These are phyloP conservation scores for Drosophila leontia DNA, from an alignment of 1,140 invertebrate species.

Conservation along the genomic window DNA sequence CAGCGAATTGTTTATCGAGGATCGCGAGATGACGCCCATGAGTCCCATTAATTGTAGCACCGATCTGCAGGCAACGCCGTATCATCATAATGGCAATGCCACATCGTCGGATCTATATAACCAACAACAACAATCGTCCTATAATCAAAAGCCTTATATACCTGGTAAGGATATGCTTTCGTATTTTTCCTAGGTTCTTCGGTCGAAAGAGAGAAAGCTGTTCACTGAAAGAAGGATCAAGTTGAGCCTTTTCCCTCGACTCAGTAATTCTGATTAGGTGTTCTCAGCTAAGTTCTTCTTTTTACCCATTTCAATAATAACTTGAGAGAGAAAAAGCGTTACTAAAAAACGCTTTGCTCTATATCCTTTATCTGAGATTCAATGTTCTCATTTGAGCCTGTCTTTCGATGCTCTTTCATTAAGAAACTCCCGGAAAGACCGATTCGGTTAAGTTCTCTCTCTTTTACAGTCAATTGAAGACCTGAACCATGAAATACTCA, in stretches of 20 bases:
- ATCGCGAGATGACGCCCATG: slow-evolving; percentile 85
- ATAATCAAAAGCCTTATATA: slow-evolving; percentile 86
- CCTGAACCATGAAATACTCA: neutral
- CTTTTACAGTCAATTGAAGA: neutral
- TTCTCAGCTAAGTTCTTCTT: neutral
- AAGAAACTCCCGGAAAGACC: too few species aligned
- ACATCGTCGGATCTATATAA: slow-evolving; percentile 77
- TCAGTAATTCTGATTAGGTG: too few species aligned
- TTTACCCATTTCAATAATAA: neutral
- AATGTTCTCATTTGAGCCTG: too few species aligned
- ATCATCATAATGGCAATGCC: slow-evolving; percentile 81
- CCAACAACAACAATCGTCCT: slow-evolving; percentile 85
- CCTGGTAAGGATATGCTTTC: slow-evolving; percentile 61
- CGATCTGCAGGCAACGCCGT: slow-evolving; percentile 72
- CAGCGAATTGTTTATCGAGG: slow-evolving; percentile 85
- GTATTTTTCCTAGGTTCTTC: neutral
- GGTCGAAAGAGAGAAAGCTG: too few species aligned
- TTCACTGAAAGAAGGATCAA: too few species aligned
- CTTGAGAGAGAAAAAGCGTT: too few species aligned
- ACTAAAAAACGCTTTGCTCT: too few species aligned
- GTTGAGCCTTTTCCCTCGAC: too few species aligned
- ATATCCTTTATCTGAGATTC: too few species aligned
- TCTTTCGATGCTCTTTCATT: too few species aligned
- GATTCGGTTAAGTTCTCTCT: neutral
- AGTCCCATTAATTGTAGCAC: slow-evolving; percentile 82